Percentiles rank a stretch among this genome's conserved stretches.
phyloP scores from a whole-genome alignment of 2,888 invertebrate genomes.

The Pardosa pseudoannulata region DNA sequence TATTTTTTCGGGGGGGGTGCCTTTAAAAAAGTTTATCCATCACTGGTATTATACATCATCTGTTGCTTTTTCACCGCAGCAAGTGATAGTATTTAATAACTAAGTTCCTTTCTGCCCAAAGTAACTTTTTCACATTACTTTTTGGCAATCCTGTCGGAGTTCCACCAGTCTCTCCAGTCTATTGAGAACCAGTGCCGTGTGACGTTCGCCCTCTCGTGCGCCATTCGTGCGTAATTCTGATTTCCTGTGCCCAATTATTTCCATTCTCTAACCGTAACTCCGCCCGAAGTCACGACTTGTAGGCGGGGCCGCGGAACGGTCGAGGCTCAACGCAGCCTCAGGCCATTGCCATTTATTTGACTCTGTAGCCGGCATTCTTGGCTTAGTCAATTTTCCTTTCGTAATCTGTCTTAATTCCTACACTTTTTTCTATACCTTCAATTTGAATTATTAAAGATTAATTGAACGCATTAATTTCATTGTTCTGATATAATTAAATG shows the following conservation, averaged over 20 bases:
- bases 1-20: too few relatives aligned
- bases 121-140: not conserved
- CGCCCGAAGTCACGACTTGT: conserved; percentile 62
- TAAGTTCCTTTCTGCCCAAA: not conserved
- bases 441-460: too few relatives aligned
- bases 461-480: too few relatives aligned
- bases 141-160: not conserved
- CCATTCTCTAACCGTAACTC: conserved; percentile 69
- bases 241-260: conserved; percentile 70
- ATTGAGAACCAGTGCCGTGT: conserved; percentile 17
- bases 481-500: too few relatives aligned
- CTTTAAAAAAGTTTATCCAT: too few relatives aligned
- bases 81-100: too few relatives aligned
- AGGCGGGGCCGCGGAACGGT: conserved; percentile 56
- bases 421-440: too few relatives aligned
- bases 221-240: conserved; percentile 68
- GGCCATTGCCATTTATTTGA: conserved; percentile 22
- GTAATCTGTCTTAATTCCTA: too few relatives aligned
- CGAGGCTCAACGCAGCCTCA: conserved; percentile 15
- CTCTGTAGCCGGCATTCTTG: too few relatives aligned
- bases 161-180: not conserved
- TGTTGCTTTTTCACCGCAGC: too few relatives aligned
- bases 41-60: too few relatives aligned
- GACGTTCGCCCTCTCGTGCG: conserved; percentile 15
- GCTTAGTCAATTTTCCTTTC: too few relatives aligned